Evolutionary conservation across 2,113 vertebrate genomes (phyloP), one percentile per base, ranked within the genome.

Genomic region (Xenopus laevis): DNA sequence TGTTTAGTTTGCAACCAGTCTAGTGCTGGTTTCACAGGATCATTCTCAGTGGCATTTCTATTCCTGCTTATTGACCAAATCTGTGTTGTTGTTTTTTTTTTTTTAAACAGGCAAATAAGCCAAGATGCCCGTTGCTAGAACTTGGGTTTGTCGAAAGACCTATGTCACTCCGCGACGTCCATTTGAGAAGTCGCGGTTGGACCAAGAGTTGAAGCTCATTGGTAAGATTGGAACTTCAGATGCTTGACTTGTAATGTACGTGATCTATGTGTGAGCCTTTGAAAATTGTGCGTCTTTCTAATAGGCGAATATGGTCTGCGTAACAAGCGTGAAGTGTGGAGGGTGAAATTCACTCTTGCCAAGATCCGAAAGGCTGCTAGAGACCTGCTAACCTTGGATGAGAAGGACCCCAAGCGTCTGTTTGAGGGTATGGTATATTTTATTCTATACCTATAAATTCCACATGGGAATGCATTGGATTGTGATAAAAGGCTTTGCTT

Each of bases 291-390:
- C 0, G 10, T 68, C 0, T 21, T 52, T 68, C 67, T 3, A 4
- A 33, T 2, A 89, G 95, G 95, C 1, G 95, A 96, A 81, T 97
- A 97, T 84, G 95, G 95, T 17, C 90, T 97, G 83, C 92, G 95
- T 71, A 97, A 97, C 86, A 97, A 96, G 81, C 92, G 95, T 23
- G 95, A 97, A 79, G 95, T 97, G 61, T 97, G 95, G 95, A 87
- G 95, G 78, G 95, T 97, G 33, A 97, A 96, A 59, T 97, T 97
- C 79, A 97, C 95, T 6, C 84, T 97, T 79, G 95, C 95, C 53
- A 97, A 97, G 85, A 97, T 97, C 80, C 94, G 95, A 52, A 97
- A 97, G 84, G 95, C 95, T 50, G 95, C 95, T 77, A 89, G 95
- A 82, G 95, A 97, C 83, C 86, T 97, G 82, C 92, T 96, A 60